Evolutionary conservation across 2,797 vertebrate genomes (phyloP).

Genomic region (Hippopotamyrus pictus): DNA sequence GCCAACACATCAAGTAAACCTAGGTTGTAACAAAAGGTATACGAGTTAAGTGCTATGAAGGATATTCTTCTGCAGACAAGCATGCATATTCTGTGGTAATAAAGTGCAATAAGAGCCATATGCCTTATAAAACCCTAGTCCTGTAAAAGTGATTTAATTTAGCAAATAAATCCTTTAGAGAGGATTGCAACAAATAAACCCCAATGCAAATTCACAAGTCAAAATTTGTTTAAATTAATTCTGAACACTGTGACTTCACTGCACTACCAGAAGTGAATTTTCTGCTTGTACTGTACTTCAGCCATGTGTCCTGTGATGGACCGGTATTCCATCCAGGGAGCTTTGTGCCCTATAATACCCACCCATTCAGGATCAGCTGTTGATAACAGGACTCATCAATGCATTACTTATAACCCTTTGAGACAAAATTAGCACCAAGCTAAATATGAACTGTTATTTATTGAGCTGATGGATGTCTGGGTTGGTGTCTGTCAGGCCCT

Average conservation of each 20-base stretch:
- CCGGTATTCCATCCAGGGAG: not conserved
- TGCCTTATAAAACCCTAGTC: not conserved
- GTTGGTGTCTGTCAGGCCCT: not conserved
- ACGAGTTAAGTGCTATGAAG: not conserved
- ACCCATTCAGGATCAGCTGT: not conserved
- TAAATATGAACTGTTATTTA: too few relatives aligned
- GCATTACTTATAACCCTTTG: too few relatives aligned
- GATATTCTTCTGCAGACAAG: not conserved
- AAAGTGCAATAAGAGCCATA: not conserved
- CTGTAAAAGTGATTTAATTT: not conserved
- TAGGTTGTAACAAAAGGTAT: not conserved
- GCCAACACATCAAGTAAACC: not conserved
- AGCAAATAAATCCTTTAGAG: not conserved
- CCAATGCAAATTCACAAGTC: not conserved
- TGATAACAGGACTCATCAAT: not conserved
- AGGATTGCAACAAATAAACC: not conserved
- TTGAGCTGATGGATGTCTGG: not conserved
- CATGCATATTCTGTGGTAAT: not conserved
- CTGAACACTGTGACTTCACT: not conserved
- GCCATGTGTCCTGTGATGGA: not conserved
- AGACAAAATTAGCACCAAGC: too few relatives aligned
- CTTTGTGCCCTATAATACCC: not conserved
- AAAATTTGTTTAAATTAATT: not conserved
- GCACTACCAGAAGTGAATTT: not conserved
- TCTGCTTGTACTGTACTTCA: not conserved